A percentile compares a stretch with the other conserved stretches of the same genome.
These are phyloP conservation scores for mouse (Mus musculus) DNA, from an alignment of 2,113 vertebrate species.

Conservation along the genomic window GRCm39 chr3:105029001-105029500, in stretches of 20 bases:
- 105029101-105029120: not conserved
- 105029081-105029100: not conserved
- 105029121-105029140: not conserved
- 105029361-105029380: not conserved
- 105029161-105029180: not conserved
- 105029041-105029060: not conserved
- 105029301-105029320: not conserved
- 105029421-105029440: not conserved
- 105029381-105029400: not conserved
- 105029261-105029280: no score
- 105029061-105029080: not conserved
- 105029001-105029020: not conserved
- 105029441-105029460: not conserved
- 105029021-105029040: conserved; percentile 1
- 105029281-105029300: not conserved
- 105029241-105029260: not conserved
- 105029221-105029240: not conserved
- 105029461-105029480: not conserved
- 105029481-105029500: not conserved
- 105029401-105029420: not conserved
- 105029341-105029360: not conserved
- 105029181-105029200: not conserved
- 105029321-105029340: not conserved
- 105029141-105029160: not conserved
- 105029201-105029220: not conserved